Percentiles rank a stretch among this genome's conserved stretches.
Conservation (phyloP, 2,888 invertebrate species). For the Drosophila flavopinicola region DNA sequence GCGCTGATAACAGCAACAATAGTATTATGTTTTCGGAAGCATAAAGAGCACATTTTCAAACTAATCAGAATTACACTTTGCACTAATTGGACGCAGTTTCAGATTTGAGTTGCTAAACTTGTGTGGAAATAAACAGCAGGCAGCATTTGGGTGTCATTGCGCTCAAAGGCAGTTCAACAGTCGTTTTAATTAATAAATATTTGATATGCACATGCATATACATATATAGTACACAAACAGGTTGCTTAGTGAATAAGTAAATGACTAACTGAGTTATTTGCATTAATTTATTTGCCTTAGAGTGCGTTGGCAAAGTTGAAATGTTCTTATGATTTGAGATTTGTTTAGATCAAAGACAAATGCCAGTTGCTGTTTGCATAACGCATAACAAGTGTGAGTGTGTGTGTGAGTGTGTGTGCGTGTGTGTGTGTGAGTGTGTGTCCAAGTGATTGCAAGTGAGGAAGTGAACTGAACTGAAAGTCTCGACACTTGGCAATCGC, state of each 20-base stretch:
- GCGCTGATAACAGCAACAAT: not conserved
- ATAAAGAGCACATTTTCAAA: too few relatives aligned
- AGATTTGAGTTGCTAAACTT: slow-evolving; percentile 14
- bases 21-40: too few relatives aligned
- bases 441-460: slow-evolving; percentile 1
- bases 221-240: slow-evolving; percentile 1
- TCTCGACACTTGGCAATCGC: slow-evolving; percentile 44
- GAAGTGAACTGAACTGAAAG: slow-evolving; percentile 22
- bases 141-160: slow-evolving; percentile 27
- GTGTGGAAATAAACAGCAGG: slow-evolving; percentile 14
- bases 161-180: slow-evolving; percentile 21
- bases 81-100: slow-evolving; percentile 1
- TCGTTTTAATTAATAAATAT: slow-evolving; percentile 46
- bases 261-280: slow-evolving; percentile 53
- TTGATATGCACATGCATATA: slow-evolving; percentile 14
- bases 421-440: not conserved
- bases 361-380: slow-evolving; percentile 12
- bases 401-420: not conserved
- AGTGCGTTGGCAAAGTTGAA: slow-evolving; percentile 11
- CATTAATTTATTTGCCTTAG: slow-evolving; percentile 51
- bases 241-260: slow-evolving; percentile 12
- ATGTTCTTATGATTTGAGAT: slow-evolving; percentile 16
- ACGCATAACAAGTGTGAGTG: slow-evolving; percentile 2
- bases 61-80: not conserved
- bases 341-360: slow-evolving; percentile 7